Base-by-base conservation (phyloP, 2,797 vertebrate species). In the Acanthis flammea region DNA sequence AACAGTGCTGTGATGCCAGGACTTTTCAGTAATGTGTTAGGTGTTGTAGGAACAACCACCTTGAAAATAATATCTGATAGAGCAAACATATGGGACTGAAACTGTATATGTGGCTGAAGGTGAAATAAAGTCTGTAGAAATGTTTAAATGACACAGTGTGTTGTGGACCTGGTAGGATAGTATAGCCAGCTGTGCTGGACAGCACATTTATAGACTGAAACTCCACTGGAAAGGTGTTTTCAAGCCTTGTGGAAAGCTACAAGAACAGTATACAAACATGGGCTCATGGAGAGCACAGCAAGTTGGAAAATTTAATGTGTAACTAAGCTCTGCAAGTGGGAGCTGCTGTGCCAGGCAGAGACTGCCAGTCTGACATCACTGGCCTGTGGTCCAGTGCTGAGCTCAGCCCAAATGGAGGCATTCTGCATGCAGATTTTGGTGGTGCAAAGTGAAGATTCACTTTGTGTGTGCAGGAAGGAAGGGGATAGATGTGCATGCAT, bases 311-410 rank as follows among this genome's bases (percentile, higher is more conserved):
- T 14, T 48, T 2, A 7, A 9, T 0, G 5, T 21, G 21, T 74
- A 22, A 8, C 55, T 14, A 58, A 85, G 51, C 21, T 67, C 17
- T 66, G 61, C 23, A 44, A 54, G 42, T 54, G 22, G 50, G n/a
- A 74, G 39, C 65, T 70, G 87, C 77, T 92, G 85, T 71, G 16
- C 51, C 7, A 57, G 82, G 80, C 90, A 72, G 87, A 42, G 24
- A 7, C 7, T 4, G 12, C 39, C 78, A 71, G 25, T 27, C 86
- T 83, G 41, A 35, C 37, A 48, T 41, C 60, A 45, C 51, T 55
- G 82, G 73, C 16, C 5, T 8, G 30, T 61, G 39, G 21, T 74
- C 53, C 48, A 54, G 8, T 11, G 8, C 45, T 88, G 65, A 86
- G 77, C 65, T 78, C 68, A 74, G 39, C 35, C 21, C 50, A 55